Base-by-base conservation (phyloP, 2,888 invertebrate genomes). In the Lymantria monacha region DNA sequence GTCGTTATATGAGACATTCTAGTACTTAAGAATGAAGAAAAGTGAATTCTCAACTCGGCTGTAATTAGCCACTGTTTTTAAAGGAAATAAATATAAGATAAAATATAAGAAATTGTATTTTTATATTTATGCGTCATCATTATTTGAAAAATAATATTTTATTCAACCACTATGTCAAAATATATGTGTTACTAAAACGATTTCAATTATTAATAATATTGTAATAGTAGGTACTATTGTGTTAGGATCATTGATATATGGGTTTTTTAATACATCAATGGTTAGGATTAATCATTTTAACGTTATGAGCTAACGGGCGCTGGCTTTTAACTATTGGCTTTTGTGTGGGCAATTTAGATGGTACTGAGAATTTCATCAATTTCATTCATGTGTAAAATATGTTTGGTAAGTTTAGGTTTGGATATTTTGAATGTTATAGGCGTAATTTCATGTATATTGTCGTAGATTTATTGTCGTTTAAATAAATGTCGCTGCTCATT, bases 401-500 rank as follows among this genome's bases (percentile, higher is more conserved):
- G 54, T 66, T 63, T 51, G 44, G 33, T 61, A 61, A 49, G 55
- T 53, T 42, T 55, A 53, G 61, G 30, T 51, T 36, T 48, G 44
- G 46, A 55, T 44, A 10, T 44, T 36, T 13, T 51, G 41, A 51
- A 45, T 38, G 38, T 38, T 12, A n/a, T 37, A 37, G 37, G 11
- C 7, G 41, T 55, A 49, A 43, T 41, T 48, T 46, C 44, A 42
- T 54, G 47, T 63, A 46, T 12, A 7, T 38, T 38, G 38, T 2
- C n/a, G 12, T 38, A 38, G 12, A n/a, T 30, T 30, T 30, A 42
- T 11, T n/a, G 42, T 30, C 42, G 11, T 44, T 11, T 30, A 10
- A 11, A 38, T 30, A 10, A 11, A 38, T 38, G 38, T 38, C 45
- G 12, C 61, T 64, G 78, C 74, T 77, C 73, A 73, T 69, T 59